Conservation (phyloP, 2,113 vertebrate genomes). For the Reinhardtius hippoglossoides region DNA sequence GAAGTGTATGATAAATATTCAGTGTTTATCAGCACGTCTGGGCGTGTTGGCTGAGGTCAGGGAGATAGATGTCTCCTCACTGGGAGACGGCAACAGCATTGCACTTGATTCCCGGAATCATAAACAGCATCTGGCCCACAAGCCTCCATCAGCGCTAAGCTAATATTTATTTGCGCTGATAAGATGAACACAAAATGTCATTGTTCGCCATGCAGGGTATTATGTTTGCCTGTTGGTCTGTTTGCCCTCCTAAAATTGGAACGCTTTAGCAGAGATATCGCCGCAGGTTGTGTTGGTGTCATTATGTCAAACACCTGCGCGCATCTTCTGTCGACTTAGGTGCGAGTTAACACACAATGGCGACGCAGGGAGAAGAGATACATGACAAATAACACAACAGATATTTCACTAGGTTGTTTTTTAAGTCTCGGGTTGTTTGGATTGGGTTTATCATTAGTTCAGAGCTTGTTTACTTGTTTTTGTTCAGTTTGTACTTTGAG, state of each 20-base stretch:
- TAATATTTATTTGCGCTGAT: constrained; percentile 71
- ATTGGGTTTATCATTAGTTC: too few relatives aligned
- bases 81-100: constrained; percentile 43
- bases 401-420: too few relatives aligned
- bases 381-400: too few relatives aligned
- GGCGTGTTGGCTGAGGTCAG: constrained; percentile 55
- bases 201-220: constrained; percentile 39
- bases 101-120: constrained; percentile 62
- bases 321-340: constrained; percentile 14
- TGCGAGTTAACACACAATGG: not conserved
- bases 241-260: constrained; percentile 57
- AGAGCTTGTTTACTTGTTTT: too few relatives aligned
- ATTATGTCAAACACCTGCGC: constrained; percentile 42
- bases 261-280: constrained; percentile 37
- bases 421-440: too few relatives aligned
- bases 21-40: constrained; percentile 61
- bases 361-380: not conserved
- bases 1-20: constrained; percentile 67
- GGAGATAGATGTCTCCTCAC: constrained; percentile 56
- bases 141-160: constrained; percentile 54
- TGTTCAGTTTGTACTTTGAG: too few relatives aligned
- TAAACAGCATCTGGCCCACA: constrained; percentile 55
- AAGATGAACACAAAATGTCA: constrained; percentile 65
- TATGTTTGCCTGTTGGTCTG: constrained; percentile 40
- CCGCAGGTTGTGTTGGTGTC: constrained; percentile 31